phyloP scores from a whole-genome alignment of 1,140 invertebrate species.

The Macrostomum lignano region DNA sequence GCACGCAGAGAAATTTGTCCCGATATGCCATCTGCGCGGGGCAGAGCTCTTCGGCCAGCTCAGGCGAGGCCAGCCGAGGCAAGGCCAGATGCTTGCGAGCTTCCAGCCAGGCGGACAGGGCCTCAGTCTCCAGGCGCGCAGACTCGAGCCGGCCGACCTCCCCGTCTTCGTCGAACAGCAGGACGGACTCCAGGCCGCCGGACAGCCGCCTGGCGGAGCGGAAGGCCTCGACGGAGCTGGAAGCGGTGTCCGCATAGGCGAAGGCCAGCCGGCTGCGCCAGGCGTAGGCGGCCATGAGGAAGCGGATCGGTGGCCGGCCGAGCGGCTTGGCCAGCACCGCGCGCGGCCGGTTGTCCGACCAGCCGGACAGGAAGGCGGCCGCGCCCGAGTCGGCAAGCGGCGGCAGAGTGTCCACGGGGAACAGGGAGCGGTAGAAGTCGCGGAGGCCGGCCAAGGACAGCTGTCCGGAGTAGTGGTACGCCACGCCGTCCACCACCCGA shows the following conservation, averaged over 20 bases:
- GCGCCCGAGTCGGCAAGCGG: not conserved
- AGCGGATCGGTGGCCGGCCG: slow-evolving; percentile 44
- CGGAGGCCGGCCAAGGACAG: slow-evolving; percentile 12
- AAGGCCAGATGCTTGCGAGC: slow-evolving; percentile 58
- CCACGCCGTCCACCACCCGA: slow-evolving; percentile 46
- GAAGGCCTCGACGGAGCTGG: slow-evolving; percentile 7
- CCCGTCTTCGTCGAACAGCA: too few species aligned
- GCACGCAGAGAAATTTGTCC: too few species aligned
- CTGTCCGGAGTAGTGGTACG: slow-evolving; percentile 26
- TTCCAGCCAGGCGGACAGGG: slow-evolving; percentile 34
- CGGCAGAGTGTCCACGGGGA: slow-evolving; percentile 10
- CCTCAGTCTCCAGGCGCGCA: slow-evolving; percentile 7
- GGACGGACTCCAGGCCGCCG: too few species aligned
- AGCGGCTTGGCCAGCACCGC: slow-evolving; percentile 55
- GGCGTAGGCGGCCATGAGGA: slow-evolving; percentile 56
- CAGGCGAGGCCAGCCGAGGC: slow-evolving; percentile 61
- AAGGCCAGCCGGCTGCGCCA: slow-evolving; percentile 55
- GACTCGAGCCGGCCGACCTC: slow-evolving; percentile 6
- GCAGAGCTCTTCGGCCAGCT: slow-evolving; percentile 50
- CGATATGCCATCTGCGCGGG: too few species aligned
- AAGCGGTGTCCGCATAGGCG: slow-evolving; percentile 36
- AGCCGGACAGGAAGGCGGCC: slow-evolving; percentile 43
- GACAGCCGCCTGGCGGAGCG: slow-evolving; percentile 33
- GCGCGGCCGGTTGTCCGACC: slow-evolving; percentile 58
- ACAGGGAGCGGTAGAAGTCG: slow-evolving; percentile 16